Percentiles rank a stretch among this genome's conserved stretches.
Evolutionary conservation across 2,113 vertebrate species (phyloP).

Genomic region (Scortum barcoo): DNA sequence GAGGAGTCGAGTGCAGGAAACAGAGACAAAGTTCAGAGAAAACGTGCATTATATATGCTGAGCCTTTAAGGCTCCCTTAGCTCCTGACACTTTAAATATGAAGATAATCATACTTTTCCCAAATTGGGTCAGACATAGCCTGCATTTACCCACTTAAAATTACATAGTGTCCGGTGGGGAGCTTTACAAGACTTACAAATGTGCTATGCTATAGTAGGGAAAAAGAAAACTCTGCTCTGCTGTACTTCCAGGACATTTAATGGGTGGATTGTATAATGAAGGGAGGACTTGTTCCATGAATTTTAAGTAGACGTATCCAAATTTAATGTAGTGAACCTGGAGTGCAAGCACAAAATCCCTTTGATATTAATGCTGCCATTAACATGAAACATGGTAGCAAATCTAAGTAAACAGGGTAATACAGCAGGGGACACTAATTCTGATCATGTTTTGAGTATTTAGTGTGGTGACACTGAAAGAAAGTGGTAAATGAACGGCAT

Average conservation of each 20-base stretch:
- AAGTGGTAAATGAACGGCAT: not conserved
- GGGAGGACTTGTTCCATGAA: not conserved
- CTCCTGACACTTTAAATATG: slow-evolving; percentile 11
- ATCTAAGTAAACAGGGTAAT: not conserved
- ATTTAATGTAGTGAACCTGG: not conserved
- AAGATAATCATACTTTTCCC: slow-evolving; percentile 7
- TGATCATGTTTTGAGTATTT: not conserved
- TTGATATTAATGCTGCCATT: not conserved
- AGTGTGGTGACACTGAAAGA: not conserved
- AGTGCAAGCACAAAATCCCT: too few relatives aligned
- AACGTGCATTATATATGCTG: slow-evolving; percentile 1
- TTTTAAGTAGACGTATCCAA: not conserved
- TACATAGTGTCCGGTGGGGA: slow-evolving; percentile 7
- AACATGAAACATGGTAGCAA: not conserved
- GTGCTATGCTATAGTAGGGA: not conserved
- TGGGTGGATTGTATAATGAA: slow-evolving; percentile 7
- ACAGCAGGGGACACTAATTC: not conserved
- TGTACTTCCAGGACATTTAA: not conserved
- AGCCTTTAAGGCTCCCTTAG: slow-evolving; percentile 5
- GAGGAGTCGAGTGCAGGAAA: not conserved
- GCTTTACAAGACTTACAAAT: slow-evolving; percentile 24
- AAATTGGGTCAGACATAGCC: slow-evolving; percentile 8
- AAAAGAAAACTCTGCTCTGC: not conserved
- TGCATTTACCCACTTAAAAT: slow-evolving; percentile 9
- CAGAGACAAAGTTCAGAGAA: not conserved